Evolutionary conservation across 92 coral and sea anemone genomes (phyloP), one percentile per base, ranked within the genome.

Genomic region (Phenganax stokvisi): DNA sequence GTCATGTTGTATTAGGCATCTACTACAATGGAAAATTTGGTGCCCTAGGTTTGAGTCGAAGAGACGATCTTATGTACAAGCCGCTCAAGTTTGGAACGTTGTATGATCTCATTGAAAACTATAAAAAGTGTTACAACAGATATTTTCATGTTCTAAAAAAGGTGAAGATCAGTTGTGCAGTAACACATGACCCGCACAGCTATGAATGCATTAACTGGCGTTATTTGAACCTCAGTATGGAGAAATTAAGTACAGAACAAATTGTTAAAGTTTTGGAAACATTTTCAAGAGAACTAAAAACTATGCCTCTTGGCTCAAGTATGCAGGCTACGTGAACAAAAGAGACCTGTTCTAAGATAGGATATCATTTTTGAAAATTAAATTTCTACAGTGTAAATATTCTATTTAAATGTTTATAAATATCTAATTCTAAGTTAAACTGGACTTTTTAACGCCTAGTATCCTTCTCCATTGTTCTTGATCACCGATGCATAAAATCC

Each of bases 11-110:
- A 44, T 87, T 96, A 37, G 99, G 99, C 30, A 90, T 96, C 5
- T 88, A 87, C 17, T 83, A 80, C 59, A 81, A 88, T 71, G 97
- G 99, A 30, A 92, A 83, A 29, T 96, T 83, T 88, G 99, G 99
- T 6, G 90, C 92, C 15, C 89, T 94, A 54, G 99, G 99, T 16
- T 89, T 96, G 57, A 96, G 98, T 78, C 86, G 98, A 71, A 87
- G 99, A 75, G 92, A 96, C 27, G 97, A 96, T 56, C 92, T 96
- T 10, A 96, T 96, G 99, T 96, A 92, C 86, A 96, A 96, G 80
- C 90, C 99, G 12, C 86, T 96, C 13, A 88, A 81, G 79, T 96
- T 89, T 63, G 92, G 90, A 89, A 97, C 89, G 63, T 68, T 69
- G 10, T 60, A 12, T 60, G 73, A 59, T n/a, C 79, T 82, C 59